A percentile compares a stretch with the other conserved stretches of the same genome.
Conservation (phyloP, 1,140 invertebrate genomes). For the Lanistes nyassanus region DNA sequence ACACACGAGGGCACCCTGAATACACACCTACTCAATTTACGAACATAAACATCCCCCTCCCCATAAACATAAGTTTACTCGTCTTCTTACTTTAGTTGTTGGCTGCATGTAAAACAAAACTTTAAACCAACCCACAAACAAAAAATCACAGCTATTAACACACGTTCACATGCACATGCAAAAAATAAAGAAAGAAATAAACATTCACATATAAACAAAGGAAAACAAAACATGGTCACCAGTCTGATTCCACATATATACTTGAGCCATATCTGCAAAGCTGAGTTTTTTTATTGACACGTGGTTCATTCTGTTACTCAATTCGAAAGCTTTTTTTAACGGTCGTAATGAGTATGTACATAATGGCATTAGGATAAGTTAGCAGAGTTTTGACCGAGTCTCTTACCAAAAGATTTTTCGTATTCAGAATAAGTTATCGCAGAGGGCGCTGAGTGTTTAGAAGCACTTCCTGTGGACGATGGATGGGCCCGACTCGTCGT, state of each 20-base stretch:
- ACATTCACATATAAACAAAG: neutral
- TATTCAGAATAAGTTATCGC: neutral
- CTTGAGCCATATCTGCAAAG: neutral
- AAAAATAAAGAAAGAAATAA: neutral
- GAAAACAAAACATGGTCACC: too few species aligned
- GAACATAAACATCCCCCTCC: neutral
- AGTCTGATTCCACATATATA: too few species aligned
- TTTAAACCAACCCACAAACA: neutral
- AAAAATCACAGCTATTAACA: neutral
- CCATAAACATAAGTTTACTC: neutral
- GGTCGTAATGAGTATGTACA: neutral
- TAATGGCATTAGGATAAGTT: neutral
- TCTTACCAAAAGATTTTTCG: neutral
- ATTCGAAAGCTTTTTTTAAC: too few species aligned
- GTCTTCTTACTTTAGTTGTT: neutral
- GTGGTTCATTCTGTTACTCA: too few species aligned
- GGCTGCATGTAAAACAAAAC: neutral
- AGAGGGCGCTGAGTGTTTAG: neutral
- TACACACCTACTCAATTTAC: neutral
- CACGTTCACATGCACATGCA: neutral
- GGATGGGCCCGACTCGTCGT: slow-evolving; percentile 56
- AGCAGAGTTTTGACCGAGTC: neutral
- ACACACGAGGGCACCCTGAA: neutral
- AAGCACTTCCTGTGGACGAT: slow-evolving; percentile 35
- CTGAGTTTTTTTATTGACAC: neutral